Percentiles rank a stretch among this genome's conserved stretches.
phyloP scores from a whole-genome alignment of 2,888 invertebrate genomes.

The Eugnorisma glareosa region DNA sequence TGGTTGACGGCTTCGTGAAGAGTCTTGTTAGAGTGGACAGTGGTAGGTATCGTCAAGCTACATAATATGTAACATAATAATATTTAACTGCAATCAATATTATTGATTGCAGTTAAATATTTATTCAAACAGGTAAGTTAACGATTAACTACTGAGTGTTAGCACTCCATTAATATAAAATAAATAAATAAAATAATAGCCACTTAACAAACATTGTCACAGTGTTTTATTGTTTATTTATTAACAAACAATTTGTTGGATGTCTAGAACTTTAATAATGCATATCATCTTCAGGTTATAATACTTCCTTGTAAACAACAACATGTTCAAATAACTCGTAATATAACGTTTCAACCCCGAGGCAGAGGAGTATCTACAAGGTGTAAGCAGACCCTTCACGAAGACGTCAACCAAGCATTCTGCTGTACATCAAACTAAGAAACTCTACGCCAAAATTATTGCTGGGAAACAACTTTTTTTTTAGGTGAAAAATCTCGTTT shows the following conservation, averaged over 20 bases:
- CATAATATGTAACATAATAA: too few species aligned
- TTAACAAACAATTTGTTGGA: not conserved
- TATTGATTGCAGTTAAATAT: slow-evolving; percentile 11
- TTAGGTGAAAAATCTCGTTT: too few species aligned
- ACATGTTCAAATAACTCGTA: not conserved
- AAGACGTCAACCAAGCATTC: too few species aligned
- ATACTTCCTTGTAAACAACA: slow-evolving; percentile 1
- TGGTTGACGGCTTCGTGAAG: too few species aligned
- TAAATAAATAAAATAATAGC: slow-evolving; percentile 32
- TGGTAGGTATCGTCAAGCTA: too few species aligned
- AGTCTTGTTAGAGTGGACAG: too few species aligned
- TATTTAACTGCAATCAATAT: too few species aligned
- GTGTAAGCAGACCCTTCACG: too few species aligned
- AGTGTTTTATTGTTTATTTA: slow-evolving; percentile 9
- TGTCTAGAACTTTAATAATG: slow-evolving; percentile 10
- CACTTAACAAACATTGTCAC: slow-evolving; percentile 10
- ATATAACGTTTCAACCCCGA: not conserved
- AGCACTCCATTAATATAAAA: slow-evolving; percentile 34
- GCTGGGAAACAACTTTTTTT: too few species aligned
- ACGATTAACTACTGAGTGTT: slow-evolving; percentile 3
- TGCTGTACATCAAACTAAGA: too few species aligned
- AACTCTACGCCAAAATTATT: too few species aligned
- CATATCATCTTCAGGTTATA: not conserved
- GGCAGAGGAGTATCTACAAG: not conserved
- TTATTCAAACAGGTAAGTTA: not conserved